Evolutionary conservation across 2,888 invertebrate genomes (phyloP), one percentile per base, ranked within the genome.

Genomic region (Clistopyga incitator): DNA sequence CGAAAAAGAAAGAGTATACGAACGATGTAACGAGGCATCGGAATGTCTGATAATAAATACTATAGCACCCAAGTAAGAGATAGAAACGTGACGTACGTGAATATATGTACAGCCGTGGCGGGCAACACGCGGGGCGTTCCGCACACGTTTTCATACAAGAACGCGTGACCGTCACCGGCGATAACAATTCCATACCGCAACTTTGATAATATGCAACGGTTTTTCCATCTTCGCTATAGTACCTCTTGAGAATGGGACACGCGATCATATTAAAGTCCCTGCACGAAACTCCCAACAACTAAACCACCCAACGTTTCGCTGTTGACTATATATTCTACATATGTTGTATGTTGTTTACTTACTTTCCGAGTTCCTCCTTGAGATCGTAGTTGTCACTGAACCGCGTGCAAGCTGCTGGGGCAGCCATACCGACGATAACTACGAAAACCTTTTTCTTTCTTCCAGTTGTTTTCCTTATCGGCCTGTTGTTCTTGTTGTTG

Each of bases 301-400:
- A 1, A 25, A 13, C 0, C 59, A 59, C 61, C 6, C 3, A 25
- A 56, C 2, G 0, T 25, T 38, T 56, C 34, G 10, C 61, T n/a
- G 6, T n/a, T 2, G 2, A 13, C 23, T 25, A 42, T 42, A 65
- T 8, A 67, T 67, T n/a, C 8, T 52, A 61, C 38, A 65, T 50
- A 47, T 81, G 59, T 20, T 70, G 45, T 38, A 64, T 68, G 45
- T 75, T 70, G 84, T 68, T 75, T 78, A 97, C 98, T 96, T 95
- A 98, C 98, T 99, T 99, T 94, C 99, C 99, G 93, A 99, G 96
- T 95, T 99, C 99, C 95, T 99, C 99, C 95, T 99, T 99, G 91
- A 99, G 96, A 93, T 99, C 99, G 95, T 99, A 99, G 95, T 99
- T 99, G 95, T 99, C 99, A 94, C 98, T 99, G 95, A 99, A 99